These are phyloP conservation scores for Promerops cafer DNA, from an alignment of 2,113 vertebrate genomes.

Conservation along the genomic window DNA sequence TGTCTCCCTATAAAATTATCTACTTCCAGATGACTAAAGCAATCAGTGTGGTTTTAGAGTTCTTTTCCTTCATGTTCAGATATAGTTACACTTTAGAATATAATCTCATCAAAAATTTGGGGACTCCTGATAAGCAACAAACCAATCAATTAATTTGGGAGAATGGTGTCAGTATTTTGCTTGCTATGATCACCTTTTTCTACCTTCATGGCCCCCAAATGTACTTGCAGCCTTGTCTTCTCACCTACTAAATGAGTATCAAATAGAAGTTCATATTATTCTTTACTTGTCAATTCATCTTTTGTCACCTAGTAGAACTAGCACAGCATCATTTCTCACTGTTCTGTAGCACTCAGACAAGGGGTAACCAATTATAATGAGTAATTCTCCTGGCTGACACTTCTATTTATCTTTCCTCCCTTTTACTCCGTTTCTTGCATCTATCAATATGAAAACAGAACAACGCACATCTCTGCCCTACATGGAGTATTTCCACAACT, in stretches of 20 bases:
- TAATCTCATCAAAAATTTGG: background rate
- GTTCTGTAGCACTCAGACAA: background rate
- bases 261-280: background rate
- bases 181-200: background rate
- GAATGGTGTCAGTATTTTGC: background rate
- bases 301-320: background rate
- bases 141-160: background rate
- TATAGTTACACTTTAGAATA: background rate
- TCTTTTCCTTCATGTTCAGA: background rate
- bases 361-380: background rate
- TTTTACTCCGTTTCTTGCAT: background rate
- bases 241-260: background rate
- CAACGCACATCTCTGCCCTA: background rate
- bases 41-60: background rate
- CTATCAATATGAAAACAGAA: background rate
- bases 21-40: background rate
- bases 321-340: background rate
- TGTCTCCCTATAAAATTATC: background rate
- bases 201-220: accelerated
- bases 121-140: background rate
- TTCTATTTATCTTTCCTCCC: background rate
- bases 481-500: background rate
- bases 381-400: background rate
- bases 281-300: background rate
- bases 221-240: background rate